A percentile compares a stretch with the other conserved stretches of the same genome.
Conservation (phyloP, 2,888 invertebrate species). For the Escarpia spicata region DNA sequence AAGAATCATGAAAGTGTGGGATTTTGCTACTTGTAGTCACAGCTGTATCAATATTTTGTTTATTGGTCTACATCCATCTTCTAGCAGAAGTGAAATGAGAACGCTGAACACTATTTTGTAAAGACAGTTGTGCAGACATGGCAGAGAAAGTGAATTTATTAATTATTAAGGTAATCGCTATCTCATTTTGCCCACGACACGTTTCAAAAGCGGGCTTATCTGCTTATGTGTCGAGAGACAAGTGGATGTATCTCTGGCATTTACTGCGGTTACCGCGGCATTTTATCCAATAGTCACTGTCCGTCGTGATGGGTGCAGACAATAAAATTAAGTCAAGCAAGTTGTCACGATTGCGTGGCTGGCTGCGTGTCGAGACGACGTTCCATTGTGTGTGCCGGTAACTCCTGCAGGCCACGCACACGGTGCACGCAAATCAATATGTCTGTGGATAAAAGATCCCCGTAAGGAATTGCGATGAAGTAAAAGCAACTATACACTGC, state of each 20-base stretch:
- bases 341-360: constrained; percentile 11
- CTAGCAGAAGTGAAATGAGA: neutral
- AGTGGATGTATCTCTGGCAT: neutral
- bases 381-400: neutral
- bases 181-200: neutral
- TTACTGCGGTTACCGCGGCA: neutral
- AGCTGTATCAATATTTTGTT: neutral
- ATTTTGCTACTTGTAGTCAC: neutral
- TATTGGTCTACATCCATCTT: neutral
- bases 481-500: constrained; percentile 11
- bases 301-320: neutral
- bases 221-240: neutral
- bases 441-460: constrained; percentile 7
- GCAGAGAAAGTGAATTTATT: neutral
- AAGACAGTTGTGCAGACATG: neutral
- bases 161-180: neutral
- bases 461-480: neutral
- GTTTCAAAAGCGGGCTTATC: neutral
- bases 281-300: constrained; percentile 16
- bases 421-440: neutral
- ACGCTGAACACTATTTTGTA: neutral
- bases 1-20: neutral
- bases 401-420: neutral
- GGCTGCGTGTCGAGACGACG: neutral
- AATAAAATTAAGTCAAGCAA: constrained; percentile 16